A percentile compares a stretch with the other conserved stretches of the same genome.
Conservation (phyloP, 2,888 invertebrate genomes). For the Disparrhopalites patrizii region DNA sequence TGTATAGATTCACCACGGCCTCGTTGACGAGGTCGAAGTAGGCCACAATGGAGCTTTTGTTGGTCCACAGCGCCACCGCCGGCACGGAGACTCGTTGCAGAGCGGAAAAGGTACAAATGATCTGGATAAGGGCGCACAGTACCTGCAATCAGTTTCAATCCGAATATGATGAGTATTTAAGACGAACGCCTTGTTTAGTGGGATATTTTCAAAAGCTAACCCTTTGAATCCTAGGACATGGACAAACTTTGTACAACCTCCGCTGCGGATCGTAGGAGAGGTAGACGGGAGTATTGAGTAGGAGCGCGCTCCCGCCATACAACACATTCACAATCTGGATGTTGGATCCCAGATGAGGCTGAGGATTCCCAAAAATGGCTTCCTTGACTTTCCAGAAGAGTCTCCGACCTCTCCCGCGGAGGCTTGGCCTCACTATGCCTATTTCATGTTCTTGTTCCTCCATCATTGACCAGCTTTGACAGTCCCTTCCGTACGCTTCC, state of each 20-base stretch:
- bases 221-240: background rate
- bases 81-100: background rate
- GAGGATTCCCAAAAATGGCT: too few species aligned
- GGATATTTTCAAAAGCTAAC: too few species aligned
- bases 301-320: background rate
- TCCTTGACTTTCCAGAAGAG: too few species aligned
- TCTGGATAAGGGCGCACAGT: background rate
- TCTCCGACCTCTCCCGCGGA: too few species aligned
- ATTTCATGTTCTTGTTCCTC: too few species aligned
- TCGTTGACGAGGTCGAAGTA: conserved; percentile 10
- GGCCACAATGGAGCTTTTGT: background rate
- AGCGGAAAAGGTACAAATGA: background rate
- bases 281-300: background rate
- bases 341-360: background rate
- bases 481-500: too few species aligned
- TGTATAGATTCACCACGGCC: background rate
- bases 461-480: too few species aligned
- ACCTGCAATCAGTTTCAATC: too few species aligned
- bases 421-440: too few species aligned
- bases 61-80: background rate
- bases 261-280: background rate
- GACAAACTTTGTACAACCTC: background rate
- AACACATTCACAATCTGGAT: background rate
- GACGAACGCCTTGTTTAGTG: too few species aligned
- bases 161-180: too few species aligned